phyloP scores from a whole-genome alignment of 2,888 invertebrate species.

The Eilema sororculum region DNA sequence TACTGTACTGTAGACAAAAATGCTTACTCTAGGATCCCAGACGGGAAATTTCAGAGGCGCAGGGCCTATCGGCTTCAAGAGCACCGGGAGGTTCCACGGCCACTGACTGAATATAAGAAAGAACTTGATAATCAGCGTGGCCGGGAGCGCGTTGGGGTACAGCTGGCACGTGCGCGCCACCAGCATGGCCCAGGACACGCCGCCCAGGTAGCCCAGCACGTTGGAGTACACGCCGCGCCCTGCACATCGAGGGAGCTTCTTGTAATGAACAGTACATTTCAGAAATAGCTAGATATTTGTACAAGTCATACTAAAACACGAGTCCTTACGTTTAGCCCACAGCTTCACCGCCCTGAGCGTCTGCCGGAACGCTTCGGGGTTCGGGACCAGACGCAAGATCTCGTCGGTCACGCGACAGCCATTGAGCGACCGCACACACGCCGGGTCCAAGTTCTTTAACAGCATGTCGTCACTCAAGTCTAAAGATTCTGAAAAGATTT shows the following conservation, averaged over 20 bases:
- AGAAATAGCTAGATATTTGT: background rate
- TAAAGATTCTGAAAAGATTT: background rate
- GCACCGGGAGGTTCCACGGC: background rate
- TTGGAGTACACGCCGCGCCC: conserved; percentile 99
- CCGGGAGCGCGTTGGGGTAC: conserved; percentile 90
- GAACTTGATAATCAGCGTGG: conserved; percentile 98
- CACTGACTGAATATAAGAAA: conserved; percentile 87
- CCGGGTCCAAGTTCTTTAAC: background rate
- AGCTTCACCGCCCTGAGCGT: background rate
- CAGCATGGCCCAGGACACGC: conserved; percentile 95
- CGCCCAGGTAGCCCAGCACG: conserved; percentile 90
- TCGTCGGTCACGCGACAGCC: background rate
- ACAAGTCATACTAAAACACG: background rate
- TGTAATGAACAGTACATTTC: background rate
- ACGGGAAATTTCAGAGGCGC: background rate
- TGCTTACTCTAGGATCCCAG: conserved; percentile 3
- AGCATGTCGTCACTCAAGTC: background rate
- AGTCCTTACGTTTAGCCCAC: background rate
- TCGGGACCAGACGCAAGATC: background rate
- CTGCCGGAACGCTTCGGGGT: background rate
- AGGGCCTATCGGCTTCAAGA: background rate
- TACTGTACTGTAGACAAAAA: background rate
- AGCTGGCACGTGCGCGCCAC: conserved; percentile 98
- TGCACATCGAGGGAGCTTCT: conserved; percentile 89
- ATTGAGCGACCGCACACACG: background rate